A percentile compares a stretch with the other conserved stretches of the same genome.
Conservation (phyloP, 2,797 vertebrate species). For the Neosilurus mollespiculum region DNA sequence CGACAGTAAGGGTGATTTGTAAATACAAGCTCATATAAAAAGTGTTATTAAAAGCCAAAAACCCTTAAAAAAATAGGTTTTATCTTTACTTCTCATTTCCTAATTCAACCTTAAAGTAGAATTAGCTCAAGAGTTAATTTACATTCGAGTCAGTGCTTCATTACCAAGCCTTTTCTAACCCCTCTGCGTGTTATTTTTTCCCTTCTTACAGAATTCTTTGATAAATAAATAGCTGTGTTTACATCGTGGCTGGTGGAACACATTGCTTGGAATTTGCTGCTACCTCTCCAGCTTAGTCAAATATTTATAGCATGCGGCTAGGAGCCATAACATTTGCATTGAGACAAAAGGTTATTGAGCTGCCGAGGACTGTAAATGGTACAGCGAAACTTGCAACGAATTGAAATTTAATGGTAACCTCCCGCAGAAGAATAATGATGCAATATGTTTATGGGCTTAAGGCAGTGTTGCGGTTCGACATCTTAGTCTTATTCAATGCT, state of each 20-base stretch:
- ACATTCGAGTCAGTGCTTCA: neutral
- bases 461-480: slow-evolving; percentile 78
- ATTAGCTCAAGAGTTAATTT: neutral
- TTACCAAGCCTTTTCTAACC: neutral
- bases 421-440: slow-evolving; percentile 80
- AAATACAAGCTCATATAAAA: neutral
- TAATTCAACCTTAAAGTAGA: neutral
- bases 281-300: slow-evolving; percentile 67
- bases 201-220: neutral
- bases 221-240: slow-evolving; percentile 20
- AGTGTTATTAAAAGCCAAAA: neutral
- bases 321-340: slow-evolving; percentile 75
- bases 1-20: no score
- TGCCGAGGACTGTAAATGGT: slow-evolving; percentile 75
- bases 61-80: neutral
- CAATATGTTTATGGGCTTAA: slow-evolving; percentile 79
- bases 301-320: slow-evolving; percentile 75
- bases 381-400: slow-evolving; percentile 77
- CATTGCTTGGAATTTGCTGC: slow-evolving; percentile 64
- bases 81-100: neutral
- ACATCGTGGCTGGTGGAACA: slow-evolving; percentile 42
- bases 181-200: neutral
- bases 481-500: slow-evolving; percentile 86
- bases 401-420: slow-evolving; percentile 82
- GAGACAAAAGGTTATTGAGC: slow-evolving; percentile 79